Evolutionary conservation across 2,113 vertebrate genomes (phyloP), one percentile per base, ranked within the genome.

Genomic region (Microcebus jonahi): DNA sequence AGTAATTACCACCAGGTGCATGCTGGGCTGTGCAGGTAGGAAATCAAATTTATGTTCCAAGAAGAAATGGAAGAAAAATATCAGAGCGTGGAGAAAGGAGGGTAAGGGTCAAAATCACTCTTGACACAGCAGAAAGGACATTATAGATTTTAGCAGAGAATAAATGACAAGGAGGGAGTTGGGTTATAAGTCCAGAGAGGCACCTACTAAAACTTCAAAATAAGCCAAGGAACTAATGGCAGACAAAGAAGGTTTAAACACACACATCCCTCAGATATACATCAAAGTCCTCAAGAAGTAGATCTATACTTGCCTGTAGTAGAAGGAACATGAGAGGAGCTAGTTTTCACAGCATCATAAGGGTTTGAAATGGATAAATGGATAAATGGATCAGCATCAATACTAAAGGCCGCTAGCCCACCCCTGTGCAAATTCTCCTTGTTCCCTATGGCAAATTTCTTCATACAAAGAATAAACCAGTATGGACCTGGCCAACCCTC

Each of bases 61-160:
- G 76, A 93, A 83, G 31, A 93, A 89, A 88, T n/a, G n/a, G 84
- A 67, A 86, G 89, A 57, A 67, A 92, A 89, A 91, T 63, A 75
- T 42, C 73, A 81, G 82, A 65, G 87, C 1, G 0, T 90, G 81
- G 39, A 57, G 79, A 53, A 61, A 55, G 45, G 36, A 73, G 48
- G 77, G 8, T 17, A 48, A 87, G 59, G 88, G 93, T 90, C 81
- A 65, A 67, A 86, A 39, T 82, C 57, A 76, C 80, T 45, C 67
- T 45, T 14, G 25, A 89, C 15, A 4, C 3, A 80, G 65, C 79
- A 71, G 80, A 68, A 87, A 77, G 83, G 94, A 59, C 57, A 5
- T 53, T 8, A 11, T 5, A 27, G 45, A 88, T 68, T 76, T 85
- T 23, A 59, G 81, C 25, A 25, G 90, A 59, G 83, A 81, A 63